phyloP scores from a whole-genome alignment of 2,888 invertebrate genomes.

The Chymomyza caudatula region DNA sequence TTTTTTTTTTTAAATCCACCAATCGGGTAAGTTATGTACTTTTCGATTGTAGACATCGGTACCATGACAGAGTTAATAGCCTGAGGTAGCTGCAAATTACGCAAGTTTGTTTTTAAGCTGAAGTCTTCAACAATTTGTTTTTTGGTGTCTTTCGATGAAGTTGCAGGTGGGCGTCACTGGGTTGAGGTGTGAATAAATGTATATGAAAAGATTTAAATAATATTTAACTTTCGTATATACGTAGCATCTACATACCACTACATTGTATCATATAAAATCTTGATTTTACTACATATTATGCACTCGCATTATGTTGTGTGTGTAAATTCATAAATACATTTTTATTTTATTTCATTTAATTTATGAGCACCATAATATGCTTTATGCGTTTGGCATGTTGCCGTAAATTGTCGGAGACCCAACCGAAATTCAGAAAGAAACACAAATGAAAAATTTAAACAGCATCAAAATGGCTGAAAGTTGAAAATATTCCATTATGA shows the following conservation, averaged over 20 bases:
- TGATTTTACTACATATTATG: background rate
- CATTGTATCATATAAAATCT: constrained; percentile 17
- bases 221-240: background rate
- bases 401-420: constrained; percentile 70
- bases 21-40: constrained; percentile 42
- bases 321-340: constrained; percentile 58
- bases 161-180: background rate
- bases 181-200: constrained; percentile 65
- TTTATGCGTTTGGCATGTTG: constrained; percentile 69
- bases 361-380: constrained; percentile 66
- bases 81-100: background rate
- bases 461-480: constrained; percentile 39
- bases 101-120: background rate
- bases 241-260: too few relatives aligned
- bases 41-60: background rate
- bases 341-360: constrained; percentile 62
- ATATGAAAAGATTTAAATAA: constrained; percentile 28
- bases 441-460: constrained; percentile 61
- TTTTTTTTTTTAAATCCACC: constrained; percentile 1
- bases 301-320: constrained; percentile 6
- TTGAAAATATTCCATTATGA: background rate
- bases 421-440: constrained; percentile 46
- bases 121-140: background rate
- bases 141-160: background rate
- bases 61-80: too few relatives aligned